A percentile compares a stretch with the other conserved stretches of the same genome.
Evolutionary conservation across 2,797 vertebrate genomes (phyloP).

Genomic region (Crocidura indochinensis): DNA sequence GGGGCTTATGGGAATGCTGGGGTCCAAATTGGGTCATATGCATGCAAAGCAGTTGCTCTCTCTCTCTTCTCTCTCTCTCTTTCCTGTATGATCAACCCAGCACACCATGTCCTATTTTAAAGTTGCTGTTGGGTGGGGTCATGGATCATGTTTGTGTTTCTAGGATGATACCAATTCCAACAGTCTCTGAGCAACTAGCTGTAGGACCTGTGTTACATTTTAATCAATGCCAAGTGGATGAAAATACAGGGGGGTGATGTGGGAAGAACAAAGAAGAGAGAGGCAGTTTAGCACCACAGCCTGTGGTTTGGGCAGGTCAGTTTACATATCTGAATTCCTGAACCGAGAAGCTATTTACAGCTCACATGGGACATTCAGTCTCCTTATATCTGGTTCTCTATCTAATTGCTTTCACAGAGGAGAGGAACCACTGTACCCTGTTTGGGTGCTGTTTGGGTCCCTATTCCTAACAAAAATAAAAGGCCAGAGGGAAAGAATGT

Average conservation of each 20-base stretch:
- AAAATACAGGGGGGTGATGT: conserved; percentile 30
- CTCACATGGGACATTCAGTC: not conserved
- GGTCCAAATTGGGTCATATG: too few relatives aligned
- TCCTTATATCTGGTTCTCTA: not conserved
- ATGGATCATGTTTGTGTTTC: not conserved
- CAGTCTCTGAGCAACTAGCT: conserved; percentile 11
- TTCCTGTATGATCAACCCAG: too few relatives aligned
- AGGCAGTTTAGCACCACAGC: not conserved
- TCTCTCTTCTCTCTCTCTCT: too few relatives aligned
- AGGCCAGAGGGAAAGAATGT: conserved; percentile 44
- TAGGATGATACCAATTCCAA: not conserved
- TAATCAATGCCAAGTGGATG: conserved; percentile 63
- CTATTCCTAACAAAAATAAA: not conserved
- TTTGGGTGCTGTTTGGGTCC: not conserved
- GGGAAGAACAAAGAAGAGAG: not conserved
- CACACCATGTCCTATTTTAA: conserved; percentile 18
- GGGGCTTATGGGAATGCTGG: too few relatives aligned
- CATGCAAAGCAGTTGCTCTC: too few relatives aligned
- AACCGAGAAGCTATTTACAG: conserved; percentile 11
- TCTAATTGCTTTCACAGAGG: not conserved
- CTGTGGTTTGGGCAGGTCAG: not conserved
- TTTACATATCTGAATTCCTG: not conserved
- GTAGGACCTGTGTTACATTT: conserved; percentile 49
- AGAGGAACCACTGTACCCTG: not conserved
- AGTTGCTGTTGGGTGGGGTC: not conserved